Evolutionary conservation across 2,113 vertebrate genomes (phyloP).

Genomic region (Pygoscelis antarcticus): DNA sequence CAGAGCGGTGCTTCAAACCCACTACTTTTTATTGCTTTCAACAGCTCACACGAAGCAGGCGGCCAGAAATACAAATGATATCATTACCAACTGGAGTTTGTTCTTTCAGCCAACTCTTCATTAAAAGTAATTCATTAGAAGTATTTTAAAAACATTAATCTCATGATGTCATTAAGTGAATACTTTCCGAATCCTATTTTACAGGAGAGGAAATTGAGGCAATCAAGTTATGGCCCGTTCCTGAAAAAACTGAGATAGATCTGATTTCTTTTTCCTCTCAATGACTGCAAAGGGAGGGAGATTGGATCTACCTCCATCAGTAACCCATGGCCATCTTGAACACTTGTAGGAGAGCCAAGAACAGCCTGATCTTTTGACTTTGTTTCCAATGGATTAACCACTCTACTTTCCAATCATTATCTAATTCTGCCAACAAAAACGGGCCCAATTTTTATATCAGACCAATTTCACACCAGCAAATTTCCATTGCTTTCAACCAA

Average conservation of each 20-base stretch:
- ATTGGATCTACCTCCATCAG: not conserved
- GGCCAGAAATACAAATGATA: not conserved
- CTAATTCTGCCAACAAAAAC: not conserved
- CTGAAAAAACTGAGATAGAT: conserved; percentile 45
- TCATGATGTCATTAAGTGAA: not conserved
- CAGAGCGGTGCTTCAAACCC: not conserved
- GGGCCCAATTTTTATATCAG: not conserved
- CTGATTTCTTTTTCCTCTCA: conserved; percentile 36
- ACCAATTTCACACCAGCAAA: not conserved
- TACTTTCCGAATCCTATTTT: conserved; percentile 42
- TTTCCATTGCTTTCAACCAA: not conserved
- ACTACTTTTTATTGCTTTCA: not conserved
- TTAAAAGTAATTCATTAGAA: conserved; percentile 24
- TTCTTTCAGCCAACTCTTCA: conserved; percentile 30
- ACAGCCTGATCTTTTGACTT: not conserved
- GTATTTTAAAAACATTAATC: not conserved
- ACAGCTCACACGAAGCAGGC: not conserved
- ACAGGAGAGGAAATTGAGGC: conserved; percentile 38
- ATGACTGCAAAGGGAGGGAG: not conserved
- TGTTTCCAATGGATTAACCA: conserved; percentile 31
- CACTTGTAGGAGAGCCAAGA: not conserved
- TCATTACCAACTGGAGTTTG: not conserved
- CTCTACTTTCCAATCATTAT: not conserved
- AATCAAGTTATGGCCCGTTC: not conserved
- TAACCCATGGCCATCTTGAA: not conserved